Evolutionary conservation across 2,113 vertebrate species (phyloP).

Genomic region (Misgurnus anguillicaudatus): DNA sequence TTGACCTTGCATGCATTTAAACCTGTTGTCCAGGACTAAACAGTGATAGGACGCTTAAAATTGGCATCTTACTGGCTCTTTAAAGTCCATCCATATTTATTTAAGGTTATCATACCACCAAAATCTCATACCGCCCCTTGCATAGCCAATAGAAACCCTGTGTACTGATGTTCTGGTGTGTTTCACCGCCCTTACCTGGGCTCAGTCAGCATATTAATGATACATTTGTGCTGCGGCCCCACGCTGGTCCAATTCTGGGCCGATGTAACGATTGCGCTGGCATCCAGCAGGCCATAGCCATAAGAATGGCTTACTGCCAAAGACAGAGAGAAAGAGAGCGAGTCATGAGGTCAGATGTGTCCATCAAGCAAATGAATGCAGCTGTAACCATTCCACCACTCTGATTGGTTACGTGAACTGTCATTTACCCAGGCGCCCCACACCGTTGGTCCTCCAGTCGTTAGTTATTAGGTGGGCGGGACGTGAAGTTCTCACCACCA

Average conservation of each 20-base stretch:
- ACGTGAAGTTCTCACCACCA: constrained; percentile 89
- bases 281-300: constrained; percentile 91
- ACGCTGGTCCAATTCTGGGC: constrained; percentile 93
- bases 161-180: constrained; percentile 11
- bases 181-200: constrained; percentile 76
- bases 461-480: constrained; percentile 87
- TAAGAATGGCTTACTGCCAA: constrained; percentile 93
- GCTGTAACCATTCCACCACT: constrained; percentile 3
- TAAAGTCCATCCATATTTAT: too few relatives aligned
- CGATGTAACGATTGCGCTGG: constrained; percentile 87
- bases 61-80: too few relatives aligned
- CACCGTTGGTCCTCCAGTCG: constrained; percentile 93
- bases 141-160: neutral
- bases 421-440: constrained; percentile 87
- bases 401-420: neutral
- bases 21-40: too few relatives aligned
- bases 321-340: constrained; percentile 15
- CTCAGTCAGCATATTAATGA: constrained; percentile 84
- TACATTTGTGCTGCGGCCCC: constrained; percentile 87
- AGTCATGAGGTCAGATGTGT: constrained; percentile 20
- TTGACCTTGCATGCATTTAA: too few relatives aligned
- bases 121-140: neutral
- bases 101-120: too few relatives aligned
- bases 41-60: too few relatives aligned
- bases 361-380: constrained; percentile 1